Conservation (phyloP, 37 sponge, comb jelly and placozoan species). For the Spongilla lacustris region DNA sequence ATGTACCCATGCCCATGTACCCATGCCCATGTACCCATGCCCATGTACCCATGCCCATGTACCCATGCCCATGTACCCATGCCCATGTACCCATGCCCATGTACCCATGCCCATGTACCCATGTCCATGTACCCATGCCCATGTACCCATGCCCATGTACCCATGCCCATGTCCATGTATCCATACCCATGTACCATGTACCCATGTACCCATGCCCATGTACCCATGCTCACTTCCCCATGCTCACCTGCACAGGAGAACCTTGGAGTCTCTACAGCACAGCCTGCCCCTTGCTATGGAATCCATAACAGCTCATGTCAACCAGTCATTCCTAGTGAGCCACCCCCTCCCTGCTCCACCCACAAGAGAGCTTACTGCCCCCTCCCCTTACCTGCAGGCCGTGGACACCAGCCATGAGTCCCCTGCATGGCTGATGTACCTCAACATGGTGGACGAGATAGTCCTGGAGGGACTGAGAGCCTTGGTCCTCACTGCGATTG, state of each 20-base stretch:
- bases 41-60: too few species aligned
- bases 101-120: too few species aligned
- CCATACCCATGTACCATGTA: too few species aligned
- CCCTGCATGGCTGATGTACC: constrained; percentile 76
- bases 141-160: too few species aligned
- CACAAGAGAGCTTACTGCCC: constrained; percentile 1
- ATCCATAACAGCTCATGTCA: not conserved
- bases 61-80: too few species aligned
- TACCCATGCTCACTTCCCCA: not conserved
- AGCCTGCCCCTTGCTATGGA: constrained; percentile 9
- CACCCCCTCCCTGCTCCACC: constrained; percentile 3
- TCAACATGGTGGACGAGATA: constrained; percentile 48
- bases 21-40: too few species aligned
- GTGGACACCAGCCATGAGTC: constrained; percentile 69
- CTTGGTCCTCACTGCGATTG: constrained; percentile 53
- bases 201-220: too few species aligned
- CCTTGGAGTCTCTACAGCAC: constrained; percentile 24
- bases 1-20: too few species aligned
- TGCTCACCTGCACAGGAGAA: constrained; percentile 8
- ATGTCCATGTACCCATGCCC: too few species aligned
- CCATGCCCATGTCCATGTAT: too few species aligned
- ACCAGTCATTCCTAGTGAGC: too few species aligned
- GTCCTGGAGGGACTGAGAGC: constrained; percentile 57
- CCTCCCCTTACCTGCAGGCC: not conserved
- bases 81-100: too few species aligned